A percentile compares a stretch with the other conserved stretches of the same genome.
These are phyloP conservation scores for Chelonus formosanus DNA, from an alignment of 2,888 invertebrate genomes.

Conservation along the genomic window DNA sequence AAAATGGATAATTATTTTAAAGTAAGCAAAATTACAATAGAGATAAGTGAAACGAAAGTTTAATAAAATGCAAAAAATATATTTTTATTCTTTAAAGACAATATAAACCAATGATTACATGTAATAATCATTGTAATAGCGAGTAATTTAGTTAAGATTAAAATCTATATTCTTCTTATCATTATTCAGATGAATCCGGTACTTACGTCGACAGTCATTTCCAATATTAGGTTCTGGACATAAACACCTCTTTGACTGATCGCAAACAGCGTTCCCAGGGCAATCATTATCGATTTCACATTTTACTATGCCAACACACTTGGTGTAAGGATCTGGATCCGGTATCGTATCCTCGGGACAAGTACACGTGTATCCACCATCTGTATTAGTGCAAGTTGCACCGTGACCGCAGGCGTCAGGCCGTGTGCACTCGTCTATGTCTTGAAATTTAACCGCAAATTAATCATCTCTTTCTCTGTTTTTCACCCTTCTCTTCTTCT, in stretches of 20 bases:
- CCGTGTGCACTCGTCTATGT: constrained; percentile 83
- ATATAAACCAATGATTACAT: too few species aligned
- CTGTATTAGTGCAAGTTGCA: constrained; percentile 80
- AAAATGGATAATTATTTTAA: too few species aligned
- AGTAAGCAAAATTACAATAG: too few species aligned
- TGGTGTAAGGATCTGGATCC: constrained; percentile 83
- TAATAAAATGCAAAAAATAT: too few species aligned
- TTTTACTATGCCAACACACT: constrained; percentile 83
- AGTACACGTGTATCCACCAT: constrained; percentile 80
- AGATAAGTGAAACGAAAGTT: too few species aligned
- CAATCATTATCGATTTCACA: constrained; percentile 81
- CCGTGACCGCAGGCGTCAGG: constrained; percentile 80
- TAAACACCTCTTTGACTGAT: constrained; percentile 78
- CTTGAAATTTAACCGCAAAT: constrained; percentile 58
- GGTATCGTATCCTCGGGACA: constrained; percentile 85
- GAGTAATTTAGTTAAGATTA: too few species aligned
- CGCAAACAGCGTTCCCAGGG: constrained; percentile 90
- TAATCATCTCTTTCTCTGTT: constrained; percentile 1
- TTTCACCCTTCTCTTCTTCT: not conserved
- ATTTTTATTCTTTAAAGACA: too few species aligned
- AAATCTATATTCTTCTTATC: too few species aligned
- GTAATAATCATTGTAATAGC: too few species aligned
- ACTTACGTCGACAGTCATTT: constrained; percentile 90
- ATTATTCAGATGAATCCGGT: constrained; percentile 8
- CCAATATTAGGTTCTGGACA: constrained; percentile 93